phyloP scores from a whole-genome alignment of 2,888 invertebrate species.

The Macrosiphum euphorbiae region DNA sequence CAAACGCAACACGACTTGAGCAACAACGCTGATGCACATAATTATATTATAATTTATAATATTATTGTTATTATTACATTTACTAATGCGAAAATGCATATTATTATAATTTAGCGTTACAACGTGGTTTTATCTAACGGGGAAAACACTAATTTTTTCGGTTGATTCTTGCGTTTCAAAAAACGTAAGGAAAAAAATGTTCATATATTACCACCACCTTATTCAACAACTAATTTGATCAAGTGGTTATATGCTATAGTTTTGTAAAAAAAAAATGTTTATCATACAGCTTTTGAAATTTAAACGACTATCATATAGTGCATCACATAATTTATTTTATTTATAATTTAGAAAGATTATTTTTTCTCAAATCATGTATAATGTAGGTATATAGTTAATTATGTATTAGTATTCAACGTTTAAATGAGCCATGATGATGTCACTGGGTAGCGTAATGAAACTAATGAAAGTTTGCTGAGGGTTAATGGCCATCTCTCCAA shows the following conservation, averaged over 20 bases:
- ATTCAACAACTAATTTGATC: not conserved
- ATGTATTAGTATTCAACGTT: not conserved
- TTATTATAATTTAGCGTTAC: not conserved
- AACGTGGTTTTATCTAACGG: not conserved
- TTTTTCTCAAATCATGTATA: not conserved
- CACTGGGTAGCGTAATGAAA: not conserved
- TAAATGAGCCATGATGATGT: not conserved
- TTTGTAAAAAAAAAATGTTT: no score
- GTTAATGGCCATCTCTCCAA: not conserved
- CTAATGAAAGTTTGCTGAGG: not conserved
- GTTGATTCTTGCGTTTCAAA: not conserved
- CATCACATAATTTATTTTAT: not conserved
- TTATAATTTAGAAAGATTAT: not conserved
- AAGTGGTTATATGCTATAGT: no score
- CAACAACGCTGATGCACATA: not conserved
- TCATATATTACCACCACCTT: not conserved
- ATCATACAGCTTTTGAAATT: not conserved
- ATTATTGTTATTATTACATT: not conserved
- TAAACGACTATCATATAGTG: not conserved
- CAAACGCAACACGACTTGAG: constrained; percentile 1
- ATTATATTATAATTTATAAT: not conserved
- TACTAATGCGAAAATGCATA: not conserved
- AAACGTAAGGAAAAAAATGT: not conserved
- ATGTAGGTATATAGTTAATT: no score
- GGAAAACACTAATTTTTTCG: not conserved